Evolutionary conservation across 1,140 invertebrate genomes (phyloP), one percentile per base, ranked within the genome.

Genomic region (Drosophila truncata): DNA sequence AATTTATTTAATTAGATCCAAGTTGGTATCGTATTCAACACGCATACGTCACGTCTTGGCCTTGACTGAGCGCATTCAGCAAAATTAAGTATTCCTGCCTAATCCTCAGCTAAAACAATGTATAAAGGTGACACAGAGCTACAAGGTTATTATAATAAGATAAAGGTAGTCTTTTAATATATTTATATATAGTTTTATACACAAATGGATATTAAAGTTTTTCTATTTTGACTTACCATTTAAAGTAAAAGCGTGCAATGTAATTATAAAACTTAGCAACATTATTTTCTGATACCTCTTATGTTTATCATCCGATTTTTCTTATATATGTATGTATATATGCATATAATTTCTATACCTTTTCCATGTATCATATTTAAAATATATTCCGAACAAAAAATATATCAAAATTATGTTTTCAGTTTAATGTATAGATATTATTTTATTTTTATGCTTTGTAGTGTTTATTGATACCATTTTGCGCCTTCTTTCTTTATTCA

Each of bases 11-110:
- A 35, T 44, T 70, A 44, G 4, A 44, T 18, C 8, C 18, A 39
- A 42, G 25, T 60, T 46, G 5, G 31, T 25, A 9, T 60, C 37
- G 37, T n/a, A 49, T 35, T 23, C 23, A 44, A 54, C 46, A 44
- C 37, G 47, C 46, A 70, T 70, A 35, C 29, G 62, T 54, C 66
- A 70, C 29, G 63, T 37, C 29, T 11, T 70, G 37, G n/a, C 62
- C 62, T 70, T 54, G 62, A 41, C 46, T 33, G 27, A n/a, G 37
- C 11, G 29, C 47, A 23, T 42, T 35, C 18, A 10, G 14, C 23
- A 44, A 67, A 66, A 52, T 42, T 50, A 31, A 25, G n/a, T 31
- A 11, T 47, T 52, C 3, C 18, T 4, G 46, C 16, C 46, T 65
- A 65, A 69, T 69, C 66, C 42, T 14, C 9, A 31, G n/a, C 14